Evolutionary conservation across 2,113 vertebrate genomes (phyloP), one percentile per base, ranked within the genome.

Genomic region (Limnothrissa miodon): DNA sequence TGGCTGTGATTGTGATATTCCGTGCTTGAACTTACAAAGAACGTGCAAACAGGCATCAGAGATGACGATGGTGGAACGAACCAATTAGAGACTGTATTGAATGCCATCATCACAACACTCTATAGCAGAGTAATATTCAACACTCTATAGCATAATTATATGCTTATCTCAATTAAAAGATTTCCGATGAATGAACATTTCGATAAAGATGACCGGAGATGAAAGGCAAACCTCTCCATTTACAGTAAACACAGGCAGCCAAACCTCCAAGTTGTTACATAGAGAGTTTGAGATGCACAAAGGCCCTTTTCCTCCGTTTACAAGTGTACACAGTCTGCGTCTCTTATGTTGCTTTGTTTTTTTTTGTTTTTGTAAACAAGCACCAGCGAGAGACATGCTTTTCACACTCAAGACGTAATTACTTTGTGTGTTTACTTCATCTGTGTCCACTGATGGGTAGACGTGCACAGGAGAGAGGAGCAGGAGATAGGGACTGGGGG

Each of bases 321-420:
- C 19, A 59, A 25, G 62, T 70, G 29, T 70, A 29, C 56, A 59
- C 56, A 59, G 62, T 70, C n/a, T n/a, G 1, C 3, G 62, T 70
- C 9, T 36, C 25, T 70, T 25, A 51, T 33, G 62, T 70, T 70
- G 62, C 21, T 23, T 5, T 59, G 19, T 5, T 29, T 70, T 70
- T n/a, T 42, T 4, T 74, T 74, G 29, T 74, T 74, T 74, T 36
- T 15, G 66, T 74, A 36, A 17, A 74, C 66, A 74, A 74, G 36
- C 66, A 74, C 25, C 66, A 74, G 29, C 11, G 13, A 74, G 11
- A 33, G 66, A 36, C 66, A 74, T 74, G 66, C 66, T 74, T 74
- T 74, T 74, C 66, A 74, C 29, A 62, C 59, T 62, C 59, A 74
- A 74, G 66, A 74, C 29, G 66, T 74, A 74, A 74, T 74, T 74